These are phyloP conservation scores for Zaprionus vittiger DNA, from an alignment of 1,140 invertebrate species.

Conservation along the genomic window DNA sequence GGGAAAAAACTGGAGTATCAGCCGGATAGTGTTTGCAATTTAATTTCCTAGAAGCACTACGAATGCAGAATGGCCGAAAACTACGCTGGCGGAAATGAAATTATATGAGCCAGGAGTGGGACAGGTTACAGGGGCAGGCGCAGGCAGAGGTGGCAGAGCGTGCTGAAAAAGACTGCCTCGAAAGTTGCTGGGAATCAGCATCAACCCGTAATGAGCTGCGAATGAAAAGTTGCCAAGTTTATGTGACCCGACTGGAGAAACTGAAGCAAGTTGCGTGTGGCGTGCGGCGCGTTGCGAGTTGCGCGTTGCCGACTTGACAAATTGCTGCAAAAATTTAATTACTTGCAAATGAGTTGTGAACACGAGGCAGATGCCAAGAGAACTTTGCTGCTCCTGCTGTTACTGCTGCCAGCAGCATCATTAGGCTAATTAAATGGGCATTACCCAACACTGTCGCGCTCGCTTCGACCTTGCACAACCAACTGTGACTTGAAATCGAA, in stretches of 20 bases:
- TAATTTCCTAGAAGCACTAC: slow-evolving; percentile 67
- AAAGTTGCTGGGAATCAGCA: slow-evolving; percentile 25
- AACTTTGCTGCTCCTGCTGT: slow-evolving; percentile 11
- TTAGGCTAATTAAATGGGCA: slow-evolving; percentile 59
- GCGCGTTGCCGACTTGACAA: slow-evolving; percentile 48
- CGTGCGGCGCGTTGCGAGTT: background rate
- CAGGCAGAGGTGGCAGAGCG: background rate
- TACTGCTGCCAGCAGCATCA: slow-evolving; percentile 29
- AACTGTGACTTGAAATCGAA: slow-evolving; percentile 21
- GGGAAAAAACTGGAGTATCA: background rate
- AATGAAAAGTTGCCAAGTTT: slow-evolving; percentile 60
- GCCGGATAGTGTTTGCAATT: slow-evolving; percentile 75
- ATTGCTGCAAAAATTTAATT: slow-evolving; percentile 66
- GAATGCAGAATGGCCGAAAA: slow-evolving; percentile 58
- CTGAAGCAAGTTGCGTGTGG: slow-evolving; percentile 20
- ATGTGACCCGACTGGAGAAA: slow-evolving; percentile 61
- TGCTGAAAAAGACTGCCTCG: background rate
- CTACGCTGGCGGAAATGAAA: slow-evolving; percentile 69
- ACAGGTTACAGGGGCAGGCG: background rate
- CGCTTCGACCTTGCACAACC: background rate
- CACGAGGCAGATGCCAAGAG: slow-evolving; percentile 40
- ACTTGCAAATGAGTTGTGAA: slow-evolving; percentile 64
- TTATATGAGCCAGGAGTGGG: slow-evolving; percentile 32
- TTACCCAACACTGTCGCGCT: slow-evolving; percentile 34
- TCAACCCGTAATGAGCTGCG: slow-evolving; percentile 43